These are phyloP conservation scores for Maconellicoccus hirsutus DNA, from an alignment of 1,140 invertebrate genomes.

Conservation along the genomic window DNA sequence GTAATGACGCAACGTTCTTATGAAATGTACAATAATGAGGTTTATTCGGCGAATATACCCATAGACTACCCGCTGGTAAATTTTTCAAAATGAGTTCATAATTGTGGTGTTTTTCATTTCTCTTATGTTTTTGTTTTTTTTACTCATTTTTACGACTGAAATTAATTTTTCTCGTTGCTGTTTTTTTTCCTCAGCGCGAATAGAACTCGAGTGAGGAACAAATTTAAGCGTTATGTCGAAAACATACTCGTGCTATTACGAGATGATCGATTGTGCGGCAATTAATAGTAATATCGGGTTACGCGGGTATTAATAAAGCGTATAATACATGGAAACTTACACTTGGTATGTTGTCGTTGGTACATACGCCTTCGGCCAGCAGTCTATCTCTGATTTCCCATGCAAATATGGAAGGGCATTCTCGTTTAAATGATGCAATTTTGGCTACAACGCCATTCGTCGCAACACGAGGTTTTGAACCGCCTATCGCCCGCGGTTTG, in stretches of 20 bases:
- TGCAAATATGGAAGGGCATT: conserved; percentile 95
- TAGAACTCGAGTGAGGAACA: no score
- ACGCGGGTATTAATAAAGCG: background rate
- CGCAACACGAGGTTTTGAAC: conserved; percentile 92
- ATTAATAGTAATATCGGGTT: no score
- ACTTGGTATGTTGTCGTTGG: conserved; percentile 98
- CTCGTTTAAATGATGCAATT: conserved; percentile 90
- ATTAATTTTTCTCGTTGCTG: no score
- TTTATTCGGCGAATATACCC: no score
- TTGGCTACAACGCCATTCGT: conserved; percentile 85
- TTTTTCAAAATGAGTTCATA: background rate
- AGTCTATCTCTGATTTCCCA: conserved; percentile 96
- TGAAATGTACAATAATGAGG: background rate
- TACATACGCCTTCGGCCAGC: conserved; percentile 91
- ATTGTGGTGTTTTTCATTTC: background rate
- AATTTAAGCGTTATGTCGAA: no score
- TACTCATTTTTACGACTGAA: no score
- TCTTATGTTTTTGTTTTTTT: background rate
- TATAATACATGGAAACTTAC: conserved; percentile 58
- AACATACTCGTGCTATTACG: no score
- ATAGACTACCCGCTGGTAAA: background rate
- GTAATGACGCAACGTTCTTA: background rate
- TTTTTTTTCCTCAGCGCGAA: no score
- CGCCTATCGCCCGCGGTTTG: conserved; percentile 86
- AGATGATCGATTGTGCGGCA: no score